phyloP scores from a whole-genome alignment of 2,113 vertebrate genomes.

The Quiscalus mexicanus region DNA sequence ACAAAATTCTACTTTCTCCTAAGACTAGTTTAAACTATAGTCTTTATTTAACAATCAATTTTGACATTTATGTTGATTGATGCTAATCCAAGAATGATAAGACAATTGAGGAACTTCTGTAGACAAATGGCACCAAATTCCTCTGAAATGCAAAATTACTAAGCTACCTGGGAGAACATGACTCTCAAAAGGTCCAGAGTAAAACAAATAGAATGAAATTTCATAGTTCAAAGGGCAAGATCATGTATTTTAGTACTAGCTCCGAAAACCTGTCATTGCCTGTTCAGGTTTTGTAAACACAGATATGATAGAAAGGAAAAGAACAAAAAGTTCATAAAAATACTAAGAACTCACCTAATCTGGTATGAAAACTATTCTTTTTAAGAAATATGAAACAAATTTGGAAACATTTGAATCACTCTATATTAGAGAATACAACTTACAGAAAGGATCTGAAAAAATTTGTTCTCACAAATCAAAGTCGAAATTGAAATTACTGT shows the following conservation, averaged over 20 bases:
- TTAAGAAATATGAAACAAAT: background rate
- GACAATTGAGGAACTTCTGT: background rate
- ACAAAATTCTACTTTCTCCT: background rate
- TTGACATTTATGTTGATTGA: background rate
- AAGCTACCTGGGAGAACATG: background rate
- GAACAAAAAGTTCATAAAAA: background rate
- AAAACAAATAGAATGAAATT: background rate
- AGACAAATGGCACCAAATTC: background rate
- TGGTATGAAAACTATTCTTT: fast-evolving
- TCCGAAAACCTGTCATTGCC: background rate
- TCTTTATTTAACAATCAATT: background rate
- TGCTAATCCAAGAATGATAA: background rate
- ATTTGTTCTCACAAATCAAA: background rate
- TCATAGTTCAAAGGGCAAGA: background rate
- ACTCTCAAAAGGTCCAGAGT: background rate
- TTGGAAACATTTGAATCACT: background rate
- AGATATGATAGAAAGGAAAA: background rate
- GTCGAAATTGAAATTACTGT: background rate
- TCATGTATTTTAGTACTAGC: background rate
- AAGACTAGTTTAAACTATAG: background rate
- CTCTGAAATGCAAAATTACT: background rate
- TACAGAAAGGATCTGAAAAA: background rate
- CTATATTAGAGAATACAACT: background rate
- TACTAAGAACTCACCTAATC: background rate
- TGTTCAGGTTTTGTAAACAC: background rate